These are phyloP conservation scores for Scaptomyza tumidula DNA, from an alignment of 2,888 invertebrate genomes.

Conservation along the genomic window DNA sequence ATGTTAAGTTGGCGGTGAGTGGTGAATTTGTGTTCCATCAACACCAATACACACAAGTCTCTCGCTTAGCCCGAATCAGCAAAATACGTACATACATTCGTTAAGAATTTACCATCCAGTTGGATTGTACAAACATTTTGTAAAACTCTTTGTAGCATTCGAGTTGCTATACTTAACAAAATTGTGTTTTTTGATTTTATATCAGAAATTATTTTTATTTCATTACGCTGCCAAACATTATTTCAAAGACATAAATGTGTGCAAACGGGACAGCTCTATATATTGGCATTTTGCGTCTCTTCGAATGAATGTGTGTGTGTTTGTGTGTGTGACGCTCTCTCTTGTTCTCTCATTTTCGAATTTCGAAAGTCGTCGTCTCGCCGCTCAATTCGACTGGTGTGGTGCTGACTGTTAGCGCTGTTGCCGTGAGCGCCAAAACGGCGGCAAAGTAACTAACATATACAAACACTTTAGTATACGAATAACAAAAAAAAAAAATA, in stretches of 20 bases:
- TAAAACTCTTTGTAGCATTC: not conserved
- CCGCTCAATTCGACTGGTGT: constrained; percentile 59
- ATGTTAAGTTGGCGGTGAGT: constrained; percentile 54
- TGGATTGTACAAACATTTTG: not conserved
- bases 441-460: constrained; percentile 76
- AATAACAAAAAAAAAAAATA: constrained; percentile 33
- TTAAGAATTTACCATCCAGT: not conserved
- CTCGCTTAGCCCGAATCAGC: constrained; percentile 5
- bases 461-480: constrained; percentile 35
- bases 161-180: not conserved
- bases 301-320: constrained; percentile 22
- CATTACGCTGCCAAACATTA: constrained; percentile 26
- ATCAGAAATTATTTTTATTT: constrained; percentile 35
- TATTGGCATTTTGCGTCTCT: constrained; percentile 16
- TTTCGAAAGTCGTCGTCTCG: constrained; percentile 66
- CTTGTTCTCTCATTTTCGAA: constrained; percentile 62
- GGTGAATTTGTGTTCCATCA: constrained; percentile 60
- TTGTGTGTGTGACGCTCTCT: constrained; percentile 29
- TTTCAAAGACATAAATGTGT: constrained; percentile 46
- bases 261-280: constrained; percentile 57
- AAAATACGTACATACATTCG: not conserved
- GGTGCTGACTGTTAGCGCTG: constrained; percentile 56
- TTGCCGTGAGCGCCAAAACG: constrained; percentile 75
- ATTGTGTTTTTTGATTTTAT: constrained; percentile 14
- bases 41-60: constrained; percentile 43